A percentile compares a stretch with the other conserved stretches of the same genome.
These are phyloP conservation scores for Rhodinocichla rosea DNA, from an alignment of 2,113 vertebrate genomes.

Conservation along the genomic window DNA sequence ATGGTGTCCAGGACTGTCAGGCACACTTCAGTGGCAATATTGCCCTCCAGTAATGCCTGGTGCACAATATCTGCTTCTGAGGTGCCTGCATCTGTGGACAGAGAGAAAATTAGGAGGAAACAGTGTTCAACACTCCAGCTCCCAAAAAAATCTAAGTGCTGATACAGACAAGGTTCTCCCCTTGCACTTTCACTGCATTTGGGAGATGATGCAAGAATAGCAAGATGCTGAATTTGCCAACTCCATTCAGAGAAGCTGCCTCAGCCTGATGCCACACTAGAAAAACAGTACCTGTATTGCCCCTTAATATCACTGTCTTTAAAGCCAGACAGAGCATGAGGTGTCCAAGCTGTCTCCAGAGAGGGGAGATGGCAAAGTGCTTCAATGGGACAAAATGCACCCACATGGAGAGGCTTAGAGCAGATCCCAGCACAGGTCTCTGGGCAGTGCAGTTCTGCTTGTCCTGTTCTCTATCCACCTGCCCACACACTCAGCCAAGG, in stretches of 20 bases:
- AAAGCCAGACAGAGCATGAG: neutral
- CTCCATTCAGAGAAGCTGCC: neutral
- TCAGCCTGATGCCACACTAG: neutral
- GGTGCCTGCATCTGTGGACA: conserved; percentile 73
- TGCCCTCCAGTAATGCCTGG: conserved; percentile 91
- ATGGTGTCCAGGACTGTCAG: conserved; percentile 90
- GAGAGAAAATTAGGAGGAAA: neutral
- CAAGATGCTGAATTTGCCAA: neutral
- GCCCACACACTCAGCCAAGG: neutral
- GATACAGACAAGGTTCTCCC: neutral
- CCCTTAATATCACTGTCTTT: neutral
- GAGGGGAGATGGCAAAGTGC: neutral
- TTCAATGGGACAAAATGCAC: neutral
- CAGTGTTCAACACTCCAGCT: neutral
- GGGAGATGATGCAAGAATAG: neutral
- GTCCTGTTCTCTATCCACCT: neutral
- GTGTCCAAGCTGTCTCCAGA: neutral
- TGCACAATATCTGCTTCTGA: conserved; percentile 92
- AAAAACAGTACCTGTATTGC: neutral
- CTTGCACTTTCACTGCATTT: neutral
- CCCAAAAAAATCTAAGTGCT: neutral
- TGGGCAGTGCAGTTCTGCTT: neutral
- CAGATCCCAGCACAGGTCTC: neutral
- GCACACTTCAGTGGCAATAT: conserved; percentile 87
- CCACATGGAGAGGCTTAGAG: neutral